Evolutionary conservation across 1,140 invertebrate species (phyloP).

Genomic region (Drosophila miranda): DNA sequence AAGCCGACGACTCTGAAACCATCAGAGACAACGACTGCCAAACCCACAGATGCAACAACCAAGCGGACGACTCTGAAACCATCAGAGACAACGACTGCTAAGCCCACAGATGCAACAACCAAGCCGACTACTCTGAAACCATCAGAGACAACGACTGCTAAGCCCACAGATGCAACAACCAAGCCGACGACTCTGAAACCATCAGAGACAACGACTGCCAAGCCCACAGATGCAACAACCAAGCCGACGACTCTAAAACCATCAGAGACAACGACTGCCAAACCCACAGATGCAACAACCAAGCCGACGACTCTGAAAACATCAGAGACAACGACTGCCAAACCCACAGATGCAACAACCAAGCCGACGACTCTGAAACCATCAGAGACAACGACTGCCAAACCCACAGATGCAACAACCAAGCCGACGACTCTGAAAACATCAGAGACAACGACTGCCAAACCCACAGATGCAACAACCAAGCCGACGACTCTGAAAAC

Average conservation of each 20-base stretch:
- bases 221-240: neutral
- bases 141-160: neutral
- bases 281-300: neutral
- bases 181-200: neutral
- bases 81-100: neutral
- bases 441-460: neutral
- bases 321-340: neutral
- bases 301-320: neutral
- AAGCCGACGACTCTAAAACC: conserved; percentile 1
- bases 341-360: conserved; percentile 1
- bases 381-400: neutral
- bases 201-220: neutral
- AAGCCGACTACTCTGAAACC: conserved; percentile 1
- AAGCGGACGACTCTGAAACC: conserved; percentile 2
- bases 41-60: neutral
- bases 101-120: neutral
- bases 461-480: neutral
- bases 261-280: neutral
- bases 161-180: neutral
- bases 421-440: neutral
- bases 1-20: neutral
- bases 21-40: neutral
- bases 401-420: neutral
- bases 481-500: conserved; percentile 4
- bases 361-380: conserved; percentile 5